Base-by-base conservation (phyloP, 1,140 invertebrate species). In the Pseudomyrmex gracilis region DNA sequence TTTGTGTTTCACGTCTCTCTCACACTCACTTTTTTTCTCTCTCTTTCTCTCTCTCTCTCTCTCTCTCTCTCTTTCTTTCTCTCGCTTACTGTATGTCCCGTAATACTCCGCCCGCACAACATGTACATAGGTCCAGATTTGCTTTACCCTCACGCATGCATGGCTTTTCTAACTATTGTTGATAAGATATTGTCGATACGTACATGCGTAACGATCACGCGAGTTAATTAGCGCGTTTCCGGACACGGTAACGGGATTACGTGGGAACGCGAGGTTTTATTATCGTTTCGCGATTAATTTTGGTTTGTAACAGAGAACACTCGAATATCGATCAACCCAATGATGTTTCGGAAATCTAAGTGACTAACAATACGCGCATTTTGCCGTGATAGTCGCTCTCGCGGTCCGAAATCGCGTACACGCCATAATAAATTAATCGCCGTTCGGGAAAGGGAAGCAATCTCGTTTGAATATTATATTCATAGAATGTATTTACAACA, bases 231-330 rank as follows among this genome's bases (percentile, higher is more conserved):
- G 45, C 51, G 43, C 51, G 43, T 13, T 58, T n/a, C 13, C 49
- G 76, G 20, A 15, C 20, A 57, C 43, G 53, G 20, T 47, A 70
- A 49, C 53, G 49, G 17, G 43, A 60, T 58, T 71, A 76, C 20
- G 76, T 70, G 66, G 20, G 60, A 60, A 58, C 66, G 9, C 66
- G 9, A 15, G 2, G 15, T 12, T 80, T 22, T 22, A 80, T 80
- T 71, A 80, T 71, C 22, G n/a, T 58, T 20, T 34, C 20, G 66
- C 20, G 66, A 80, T 80, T 80, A 80, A 80, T 80, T 80, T 71
- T 15, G 17, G 17, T 47, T 4, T 34, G 66, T 71, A 60, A 80
- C 58, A 58, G 66, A 49, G 57, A 20, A 80, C 34, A 34, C 43
- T 71, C 49, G 66, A 71, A 34, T 34, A 34, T 47, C 43, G 66